These are phyloP conservation scores for Xyrichtys novacula DNA, from an alignment of 2,797 vertebrate genomes.

Conservation along the genomic window DNA sequence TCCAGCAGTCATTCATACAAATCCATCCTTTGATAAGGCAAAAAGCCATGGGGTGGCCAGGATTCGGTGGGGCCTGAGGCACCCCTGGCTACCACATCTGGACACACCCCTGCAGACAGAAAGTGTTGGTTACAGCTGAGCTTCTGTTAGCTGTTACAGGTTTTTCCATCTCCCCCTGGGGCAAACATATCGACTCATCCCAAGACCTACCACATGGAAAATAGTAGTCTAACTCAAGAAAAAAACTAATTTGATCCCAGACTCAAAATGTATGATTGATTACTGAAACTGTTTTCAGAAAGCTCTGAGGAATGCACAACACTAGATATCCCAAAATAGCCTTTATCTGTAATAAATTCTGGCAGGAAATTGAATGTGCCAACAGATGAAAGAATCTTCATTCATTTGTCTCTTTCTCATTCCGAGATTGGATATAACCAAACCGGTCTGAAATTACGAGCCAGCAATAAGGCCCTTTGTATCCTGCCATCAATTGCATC, in stretches of 20 bases:
- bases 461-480: slow-evolving; percentile 23
- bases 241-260: slow-evolving; percentile 16
- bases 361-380: slow-evolving; percentile 65
- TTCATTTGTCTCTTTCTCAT: slow-evolving; percentile 44
- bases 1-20: too few relatives aligned
- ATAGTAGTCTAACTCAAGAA: not conserved
- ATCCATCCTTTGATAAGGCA: too few relatives aligned
- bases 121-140: too few relatives aligned
- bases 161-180: not conserved
- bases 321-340: slow-evolving; percentile 36
- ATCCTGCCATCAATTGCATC: slow-evolving; percentile 30
- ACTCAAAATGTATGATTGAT: slow-evolving; percentile 14
- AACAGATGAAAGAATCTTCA: slow-evolving; percentile 41
- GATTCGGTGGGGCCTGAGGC: too few relatives aligned
- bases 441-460: slow-evolving; percentile 30
- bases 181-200: not conserved
- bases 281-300: slow-evolving; percentile 21
- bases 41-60: too few relatives aligned
- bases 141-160: not conserved
- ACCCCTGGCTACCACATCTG: too few relatives aligned
- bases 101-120: too few relatives aligned
- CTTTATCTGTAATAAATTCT: slow-evolving; percentile 45
- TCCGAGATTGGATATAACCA: slow-evolving; percentile 15
- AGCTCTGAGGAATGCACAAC: slow-evolving; percentile 18
- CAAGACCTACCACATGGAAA: not conserved